A percentile compares a stretch with the other conserved stretches of the same genome.
These are phyloP conservation scores for Eudemis profundana DNA, from an alignment of 2,888 invertebrate species.

Conservation along the genomic window DNA sequence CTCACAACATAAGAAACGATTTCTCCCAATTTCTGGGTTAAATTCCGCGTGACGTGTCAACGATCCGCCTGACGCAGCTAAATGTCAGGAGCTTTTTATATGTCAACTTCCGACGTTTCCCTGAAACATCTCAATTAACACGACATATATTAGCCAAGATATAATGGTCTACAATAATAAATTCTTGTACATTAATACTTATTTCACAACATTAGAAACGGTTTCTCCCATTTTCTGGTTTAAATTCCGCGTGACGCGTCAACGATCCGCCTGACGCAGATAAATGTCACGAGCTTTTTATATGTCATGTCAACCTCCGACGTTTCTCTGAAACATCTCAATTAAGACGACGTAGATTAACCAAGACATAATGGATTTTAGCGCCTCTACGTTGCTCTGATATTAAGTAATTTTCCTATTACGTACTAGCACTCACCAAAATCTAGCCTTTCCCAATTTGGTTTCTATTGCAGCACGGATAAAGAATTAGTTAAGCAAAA, in stretches of 20 bases:
- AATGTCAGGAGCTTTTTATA: neutral
- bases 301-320: constrained; percentile 10
- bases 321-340: neutral
- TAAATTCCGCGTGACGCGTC: neutral
- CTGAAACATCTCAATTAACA: neutral
- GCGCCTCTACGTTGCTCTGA: no score
- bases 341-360: constrained; percentile 1
- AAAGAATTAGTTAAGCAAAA: no score
- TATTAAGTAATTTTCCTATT: no score
- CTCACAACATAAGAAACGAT: neutral
- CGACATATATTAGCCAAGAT: neutral
- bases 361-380: no score
- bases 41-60: neutral
- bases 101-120: constrained; percentile 6
- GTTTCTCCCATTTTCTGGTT: neutral
- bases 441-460: no score
- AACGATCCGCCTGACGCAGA: neutral
- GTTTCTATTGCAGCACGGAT: no score
- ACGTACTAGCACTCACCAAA: no score
- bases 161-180: no score
- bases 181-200: no score
- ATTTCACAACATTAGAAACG: neutral
- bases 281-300: neutral
- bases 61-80: neutral
- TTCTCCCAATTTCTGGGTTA: neutral